These are phyloP conservation scores for Threskiornis aethiopicus DNA, from an alignment of 2,797 vertebrate species.

Conservation along the genomic window DNA sequence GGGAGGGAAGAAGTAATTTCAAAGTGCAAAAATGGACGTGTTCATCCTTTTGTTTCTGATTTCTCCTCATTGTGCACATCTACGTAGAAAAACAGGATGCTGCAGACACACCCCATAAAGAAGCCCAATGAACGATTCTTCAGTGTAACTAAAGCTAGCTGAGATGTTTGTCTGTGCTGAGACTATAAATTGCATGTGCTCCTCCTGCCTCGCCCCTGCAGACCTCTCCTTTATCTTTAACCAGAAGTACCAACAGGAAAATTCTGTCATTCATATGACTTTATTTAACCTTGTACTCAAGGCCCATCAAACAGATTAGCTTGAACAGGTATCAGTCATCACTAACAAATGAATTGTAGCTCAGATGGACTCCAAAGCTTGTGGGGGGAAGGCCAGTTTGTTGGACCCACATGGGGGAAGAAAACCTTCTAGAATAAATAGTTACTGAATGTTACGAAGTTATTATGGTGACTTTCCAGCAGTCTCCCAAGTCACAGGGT, in stretches of 20 bases:
- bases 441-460: neutral
- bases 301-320: neutral
- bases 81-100: neutral
- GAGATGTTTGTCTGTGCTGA: neutral
- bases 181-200: neutral
- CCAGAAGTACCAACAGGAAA: neutral
- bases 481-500: neutral
- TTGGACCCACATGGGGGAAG: neutral
- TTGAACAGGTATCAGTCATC: neutral
- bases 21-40: neutral
- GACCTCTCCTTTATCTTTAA: neutral
- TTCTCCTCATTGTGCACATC: neutral
- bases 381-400: neutral
- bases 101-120: neutral
- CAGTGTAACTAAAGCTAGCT: neutral
- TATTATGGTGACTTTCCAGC: neutral
- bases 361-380: neutral
- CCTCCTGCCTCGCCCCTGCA: neutral
- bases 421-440: neutral
- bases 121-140: neutral
- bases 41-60: neutral
- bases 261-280: neutral
- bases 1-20: neutral
- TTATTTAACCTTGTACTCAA: neutral
- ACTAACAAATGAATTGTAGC: neutral